Conservation (phyloP, 2,113 vertebrate genomes). For the Cathartes aura region DNA sequence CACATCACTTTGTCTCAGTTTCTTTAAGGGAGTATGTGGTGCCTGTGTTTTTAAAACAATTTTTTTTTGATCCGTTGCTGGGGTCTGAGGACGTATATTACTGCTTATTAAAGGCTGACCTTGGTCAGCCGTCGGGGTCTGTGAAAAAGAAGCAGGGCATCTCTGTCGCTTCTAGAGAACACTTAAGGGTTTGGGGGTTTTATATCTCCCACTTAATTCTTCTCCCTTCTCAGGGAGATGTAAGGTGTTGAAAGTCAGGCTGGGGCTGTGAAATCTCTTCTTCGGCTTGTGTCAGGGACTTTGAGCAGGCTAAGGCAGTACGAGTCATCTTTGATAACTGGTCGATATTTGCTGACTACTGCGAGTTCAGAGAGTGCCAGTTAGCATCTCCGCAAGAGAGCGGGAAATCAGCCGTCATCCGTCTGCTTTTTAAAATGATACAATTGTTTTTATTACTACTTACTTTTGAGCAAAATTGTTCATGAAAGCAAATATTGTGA, state of each 20-base stretch:
- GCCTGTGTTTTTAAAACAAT: background rate
- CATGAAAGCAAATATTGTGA: background rate
- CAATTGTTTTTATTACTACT: background rate
- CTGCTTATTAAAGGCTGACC: background rate
- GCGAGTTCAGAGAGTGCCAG: background rate
- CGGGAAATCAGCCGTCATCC: accelerated
- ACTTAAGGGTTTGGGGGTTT: background rate
- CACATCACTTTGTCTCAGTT: background rate
- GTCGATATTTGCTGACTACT: accelerated
- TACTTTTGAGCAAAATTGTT: background rate
- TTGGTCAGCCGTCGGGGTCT: background rate
- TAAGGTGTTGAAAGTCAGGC: background rate
- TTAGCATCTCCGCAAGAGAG: background rate
- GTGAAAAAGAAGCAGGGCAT: background rate
- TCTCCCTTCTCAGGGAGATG: background rate
- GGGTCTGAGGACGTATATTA: background rate
- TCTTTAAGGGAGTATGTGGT: background rate
- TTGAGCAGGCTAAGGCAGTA: background rate
- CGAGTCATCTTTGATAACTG: background rate
- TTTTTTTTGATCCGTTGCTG: background rate
- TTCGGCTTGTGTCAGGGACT: background rate
- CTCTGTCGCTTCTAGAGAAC: background rate
- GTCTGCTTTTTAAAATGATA: background rate
- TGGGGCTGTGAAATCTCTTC: conserved; percentile 12
- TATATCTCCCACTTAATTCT: background rate